Evolutionary conservation across 2,888 invertebrate species (phyloP).

Genomic region (Chirona hameri): DNA sequence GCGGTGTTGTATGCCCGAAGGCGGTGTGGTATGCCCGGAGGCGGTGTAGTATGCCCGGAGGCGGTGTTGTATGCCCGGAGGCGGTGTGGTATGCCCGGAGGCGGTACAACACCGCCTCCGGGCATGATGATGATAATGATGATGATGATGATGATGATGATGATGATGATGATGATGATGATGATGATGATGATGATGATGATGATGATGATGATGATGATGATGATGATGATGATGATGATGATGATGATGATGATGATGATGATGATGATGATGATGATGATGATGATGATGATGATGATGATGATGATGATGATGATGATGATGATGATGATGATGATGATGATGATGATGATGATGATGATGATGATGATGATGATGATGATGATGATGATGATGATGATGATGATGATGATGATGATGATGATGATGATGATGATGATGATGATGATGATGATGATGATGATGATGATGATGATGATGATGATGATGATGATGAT

Average conservation of each 20-base stretch:
- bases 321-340: conserved; percentile 22
- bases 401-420: conserved; percentile 22
- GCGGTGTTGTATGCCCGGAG: no score
- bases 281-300: conserved; percentile 22
- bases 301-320: conserved; percentile 22
- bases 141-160: conserved; percentile 22
- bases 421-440: conserved; percentile 22
- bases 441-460: neutral
- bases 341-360: conserved; percentile 22
- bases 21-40: no score
- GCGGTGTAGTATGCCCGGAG: no score
- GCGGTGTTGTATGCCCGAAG: no score
- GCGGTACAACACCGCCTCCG: neutral
- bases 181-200: conserved; percentile 22
- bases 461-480: neutral
- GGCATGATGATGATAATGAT: conserved; percentile 3
- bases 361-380: conserved; percentile 22
- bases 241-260: conserved; percentile 22
- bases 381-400: conserved; percentile 22
- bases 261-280: conserved; percentile 22
- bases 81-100: no score
- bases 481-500: neutral
- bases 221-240: conserved; percentile 22
- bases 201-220: conserved; percentile 22
- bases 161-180: conserved; percentile 22